Evolutionary conservation across 1,140 invertebrate genomes (phyloP), one percentile per base, ranked within the genome.

Genomic region (Aphaenogaster floridana): DNA sequence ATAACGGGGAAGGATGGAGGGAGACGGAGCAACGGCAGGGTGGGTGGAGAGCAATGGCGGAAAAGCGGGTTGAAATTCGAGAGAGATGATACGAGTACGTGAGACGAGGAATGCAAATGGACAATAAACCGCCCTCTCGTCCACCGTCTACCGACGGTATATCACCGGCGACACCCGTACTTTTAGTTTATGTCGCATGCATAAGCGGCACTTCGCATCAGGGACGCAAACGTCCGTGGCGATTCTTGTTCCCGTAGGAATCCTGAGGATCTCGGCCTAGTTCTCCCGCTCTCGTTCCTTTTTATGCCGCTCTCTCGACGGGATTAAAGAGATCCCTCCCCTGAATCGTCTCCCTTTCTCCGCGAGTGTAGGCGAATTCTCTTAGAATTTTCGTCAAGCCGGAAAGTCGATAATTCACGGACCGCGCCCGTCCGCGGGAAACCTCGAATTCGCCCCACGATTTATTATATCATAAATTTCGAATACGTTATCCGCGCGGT

Each of bases 141-240:
- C 90, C 83, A 89, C 63, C 87, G 86, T 90, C 92, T 90, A 89
- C 88, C 50, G 36, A 87, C 89, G 88, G 85, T 92, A 92, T 92
- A 93, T 93, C 90, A 93, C 83, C 72, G 88, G 85, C 91, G 92
- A 92, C 90, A 92, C 90, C 74, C 90, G 92, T 92, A 90, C 81
- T 93, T 92, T 93, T 92, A 93, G 92, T 93, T 92, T 93, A 93
- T 92, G 87, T 87, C 79, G 89, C 89, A 91, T 92, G 91, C 86
- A 92, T 93, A 92, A 92, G 85, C 83, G 86, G 76, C 66, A 81
- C 71, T 88, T 88, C 88, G 69, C 89, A 90, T 92, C 91, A 87
- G 45, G 48, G 69, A 69, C 66, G 89, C 88, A 88, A 69, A 48
- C 78, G 69, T 91, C 88, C 83, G 66, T 84, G 36, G 80, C 72